phyloP scores from a whole-genome alignment of 2,113 vertebrate genomes.

The human region DNA sequence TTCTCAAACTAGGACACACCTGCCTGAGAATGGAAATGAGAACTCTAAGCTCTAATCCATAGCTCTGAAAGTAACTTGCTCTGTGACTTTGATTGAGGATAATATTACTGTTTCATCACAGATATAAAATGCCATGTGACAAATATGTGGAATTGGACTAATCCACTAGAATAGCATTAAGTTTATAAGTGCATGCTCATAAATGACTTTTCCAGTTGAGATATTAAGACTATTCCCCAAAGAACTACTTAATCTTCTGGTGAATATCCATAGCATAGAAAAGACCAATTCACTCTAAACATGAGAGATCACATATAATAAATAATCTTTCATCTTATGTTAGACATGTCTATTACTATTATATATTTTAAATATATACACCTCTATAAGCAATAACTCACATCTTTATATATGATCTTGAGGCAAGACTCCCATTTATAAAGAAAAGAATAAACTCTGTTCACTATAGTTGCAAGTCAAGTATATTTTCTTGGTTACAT shows the following conservation, averaged over 20 bases:
- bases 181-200: not conserved
- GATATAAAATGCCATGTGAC: not conserved
- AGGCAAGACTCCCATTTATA: not conserved
- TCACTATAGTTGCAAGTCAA: not conserved
- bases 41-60: not conserved
- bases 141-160: not conserved
- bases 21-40: not conserved
- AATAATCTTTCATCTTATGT: not conserved
- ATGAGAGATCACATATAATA: not conserved
- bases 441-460: not conserved
- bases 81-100: not conserved
- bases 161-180: not conserved
- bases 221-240: not conserved
- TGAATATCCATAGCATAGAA: not conserved
- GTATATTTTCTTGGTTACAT: not conserved
- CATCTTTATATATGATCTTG: not conserved
- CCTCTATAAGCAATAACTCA: not conserved
- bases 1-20: slow-evolving; percentile 28
- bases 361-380: not conserved
- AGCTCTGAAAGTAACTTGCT: not conserved
- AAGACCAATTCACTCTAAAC: not conserved
- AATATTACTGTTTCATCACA: not conserved
- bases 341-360: not conserved
- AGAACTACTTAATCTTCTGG: not conserved
- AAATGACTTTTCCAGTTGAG: not conserved